These are phyloP conservation scores for Notolabrus celidotus DNA, from an alignment of 2,797 vertebrate genomes.

Conservation along the genomic window DNA sequence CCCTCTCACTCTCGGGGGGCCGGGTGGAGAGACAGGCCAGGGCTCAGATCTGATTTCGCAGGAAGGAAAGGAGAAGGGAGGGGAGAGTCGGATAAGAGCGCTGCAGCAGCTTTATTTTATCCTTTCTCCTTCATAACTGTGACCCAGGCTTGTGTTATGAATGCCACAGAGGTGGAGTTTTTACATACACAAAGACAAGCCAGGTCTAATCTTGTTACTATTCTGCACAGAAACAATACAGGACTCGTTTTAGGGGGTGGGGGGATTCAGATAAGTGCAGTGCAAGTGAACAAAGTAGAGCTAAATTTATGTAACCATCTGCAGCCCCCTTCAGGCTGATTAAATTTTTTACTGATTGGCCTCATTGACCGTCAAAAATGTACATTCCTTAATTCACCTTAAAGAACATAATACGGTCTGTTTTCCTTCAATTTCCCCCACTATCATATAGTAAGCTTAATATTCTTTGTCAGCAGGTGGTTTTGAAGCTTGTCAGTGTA, in stretches of 20 bases:
- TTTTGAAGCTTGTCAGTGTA: slow-evolving; percentile 37
- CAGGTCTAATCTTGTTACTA: slow-evolving; percentile 73
- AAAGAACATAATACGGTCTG: background rate
- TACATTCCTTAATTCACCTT: slow-evolving; percentile 31
- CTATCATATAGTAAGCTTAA: slow-evolving; percentile 11
- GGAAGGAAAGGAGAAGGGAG: slow-evolving; percentile 87
- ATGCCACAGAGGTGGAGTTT: slow-evolving; percentile 77
- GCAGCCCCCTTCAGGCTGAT: slow-evolving; percentile 32
- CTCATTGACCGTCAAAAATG: slow-evolving; percentile 1
- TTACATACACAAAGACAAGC: slow-evolving; percentile 67
- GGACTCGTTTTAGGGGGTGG: slow-evolving; percentile 43
- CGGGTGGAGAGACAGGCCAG: slow-evolving; percentile 74
- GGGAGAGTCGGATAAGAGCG: slow-evolving; percentile 76
- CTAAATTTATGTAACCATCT: slow-evolving; percentile 35
- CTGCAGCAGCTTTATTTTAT: slow-evolving; percentile 75
- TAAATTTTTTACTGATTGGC: slow-evolving; percentile 23
- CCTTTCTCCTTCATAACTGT: slow-evolving; percentile 59
- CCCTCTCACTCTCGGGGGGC: slow-evolving; percentile 67
- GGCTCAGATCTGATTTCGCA: slow-evolving; percentile 83
- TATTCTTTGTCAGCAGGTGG: slow-evolving; percentile 49
- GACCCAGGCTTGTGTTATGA: slow-evolving; percentile 68
- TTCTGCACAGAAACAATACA: slow-evolving; percentile 74
- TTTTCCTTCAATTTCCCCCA: slow-evolving; percentile 37
- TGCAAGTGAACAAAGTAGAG: slow-evolving; percentile 51
- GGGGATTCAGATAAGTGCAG: slow-evolving; percentile 52